Conservation (phyloP, 1,140 invertebrate species). For the Cydia strobilella region DNA sequence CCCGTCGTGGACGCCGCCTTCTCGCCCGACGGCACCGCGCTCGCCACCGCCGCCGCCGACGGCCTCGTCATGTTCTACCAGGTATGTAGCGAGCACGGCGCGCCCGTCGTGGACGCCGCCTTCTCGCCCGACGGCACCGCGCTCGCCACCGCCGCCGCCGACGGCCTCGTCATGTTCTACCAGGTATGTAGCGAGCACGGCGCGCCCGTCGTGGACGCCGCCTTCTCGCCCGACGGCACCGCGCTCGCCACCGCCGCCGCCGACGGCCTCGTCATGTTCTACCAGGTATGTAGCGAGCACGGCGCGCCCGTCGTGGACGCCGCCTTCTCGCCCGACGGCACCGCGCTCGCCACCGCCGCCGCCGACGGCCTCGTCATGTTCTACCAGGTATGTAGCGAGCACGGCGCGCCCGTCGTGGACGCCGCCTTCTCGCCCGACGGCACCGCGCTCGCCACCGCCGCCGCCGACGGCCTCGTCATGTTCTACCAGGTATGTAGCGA, state of each 20-base stretch:
- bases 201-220: constrained; percentile 89
- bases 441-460: constrained; percentile 91
- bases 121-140: no score
- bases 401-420: constrained; percentile 88
- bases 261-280: constrained; percentile 93
- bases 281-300: no score
- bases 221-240: constrained; percentile 94
- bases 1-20: constrained; percentile 93
- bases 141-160: no score
- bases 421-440: constrained; percentile 94
- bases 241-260: constrained; percentile 91
- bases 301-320: no score
- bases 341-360: no score
- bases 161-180: no score
- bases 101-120: no score
- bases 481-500: constrained; percentile 96
- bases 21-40: constrained; percentile 92
- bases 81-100: no score
- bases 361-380: no score
- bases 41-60: constrained; percentile 91
- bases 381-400: no score
- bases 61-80: constrained; percentile 94
- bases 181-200: constrained; percentile 84
- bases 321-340: no score
- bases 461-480: constrained; percentile 90